These are phyloP conservation scores for Gobio gobio DNA, from an alignment of 2,113 vertebrate genomes.

Conservation along the genomic window DNA sequence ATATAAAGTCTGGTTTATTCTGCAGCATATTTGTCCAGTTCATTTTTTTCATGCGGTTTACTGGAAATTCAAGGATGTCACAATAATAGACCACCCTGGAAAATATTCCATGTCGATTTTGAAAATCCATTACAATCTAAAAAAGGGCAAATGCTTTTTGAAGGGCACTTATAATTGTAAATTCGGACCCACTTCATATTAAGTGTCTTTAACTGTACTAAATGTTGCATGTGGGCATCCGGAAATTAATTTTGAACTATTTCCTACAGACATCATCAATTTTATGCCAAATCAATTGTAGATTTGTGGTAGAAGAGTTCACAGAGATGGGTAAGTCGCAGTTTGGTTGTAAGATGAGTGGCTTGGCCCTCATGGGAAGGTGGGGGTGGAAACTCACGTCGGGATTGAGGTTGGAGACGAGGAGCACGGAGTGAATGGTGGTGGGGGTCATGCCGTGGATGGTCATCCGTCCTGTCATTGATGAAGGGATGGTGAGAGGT, in stretches of 20 bases:
- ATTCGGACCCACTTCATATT: no score
- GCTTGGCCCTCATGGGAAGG: not conserved
- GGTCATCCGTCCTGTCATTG: conserved; percentile 68
- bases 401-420: conserved; percentile 86
- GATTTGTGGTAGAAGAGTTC: not conserved
- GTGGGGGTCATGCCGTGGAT: conserved; percentile 62
- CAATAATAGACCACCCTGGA: no score
- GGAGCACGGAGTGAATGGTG: conserved; percentile 77
- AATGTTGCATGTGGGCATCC: no score
- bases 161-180: no score
- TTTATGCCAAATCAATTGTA: not conserved
- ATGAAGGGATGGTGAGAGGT: conserved; percentile 66
- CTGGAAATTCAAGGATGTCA: no score
- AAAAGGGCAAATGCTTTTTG: no score
- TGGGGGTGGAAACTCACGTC: conserved; percentile 75
- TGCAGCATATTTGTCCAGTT: no score
- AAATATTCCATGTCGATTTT: no score
- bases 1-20: no score
- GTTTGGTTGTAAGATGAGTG: not conserved
- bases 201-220: no score
- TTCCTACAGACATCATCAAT: not conserved
- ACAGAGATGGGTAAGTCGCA: not conserved
- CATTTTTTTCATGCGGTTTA: no score
- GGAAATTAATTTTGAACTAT: not conserved
- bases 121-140: no score